Evolutionary conservation across 2,113 vertebrate genomes (phyloP).

Genomic region (Cyprinodon tularosa): DNA sequence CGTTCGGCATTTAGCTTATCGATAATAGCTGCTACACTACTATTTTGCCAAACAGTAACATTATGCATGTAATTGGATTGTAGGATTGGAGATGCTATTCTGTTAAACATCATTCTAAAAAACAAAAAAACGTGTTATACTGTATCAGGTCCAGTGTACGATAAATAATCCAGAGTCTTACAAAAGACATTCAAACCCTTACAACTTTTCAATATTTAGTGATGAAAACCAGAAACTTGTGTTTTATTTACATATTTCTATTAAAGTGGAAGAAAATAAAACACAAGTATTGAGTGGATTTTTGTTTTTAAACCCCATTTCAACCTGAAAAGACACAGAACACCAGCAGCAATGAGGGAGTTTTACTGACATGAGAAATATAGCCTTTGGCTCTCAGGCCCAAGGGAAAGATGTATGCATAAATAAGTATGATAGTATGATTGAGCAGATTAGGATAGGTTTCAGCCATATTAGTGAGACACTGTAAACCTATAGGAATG

Average conservation of each 20-base stretch:
- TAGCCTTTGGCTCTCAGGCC: no score
- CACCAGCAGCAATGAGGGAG: no score
- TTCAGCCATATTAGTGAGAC: no score
- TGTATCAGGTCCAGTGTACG: neutral
- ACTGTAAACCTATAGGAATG: no score
- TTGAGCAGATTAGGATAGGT: no score
- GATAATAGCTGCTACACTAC: slow-evolving; percentile 32
- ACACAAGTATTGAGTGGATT: no score
- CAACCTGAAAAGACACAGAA: neutral
- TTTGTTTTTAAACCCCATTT: no score
- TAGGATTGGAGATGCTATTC: slow-evolving; percentile 14
- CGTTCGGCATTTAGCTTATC: slow-evolving; percentile 48
- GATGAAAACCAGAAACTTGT: neutral
- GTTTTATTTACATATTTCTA: neutral
- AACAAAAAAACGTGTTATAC: neutral
- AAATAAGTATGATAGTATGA: no score
- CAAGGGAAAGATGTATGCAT: no score
- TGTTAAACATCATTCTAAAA: neutral
- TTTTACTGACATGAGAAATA: no score
- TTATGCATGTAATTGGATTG: slow-evolving; percentile 38
- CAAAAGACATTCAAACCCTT: no score
- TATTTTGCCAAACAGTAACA: slow-evolving; percentile 19
- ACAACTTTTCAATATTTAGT: no score
- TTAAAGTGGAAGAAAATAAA: neutral
- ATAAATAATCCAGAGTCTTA: neutral